Base-by-base conservation (phyloP, 2,888 invertebrate genomes). In the Melinaea menophilus region DNA sequence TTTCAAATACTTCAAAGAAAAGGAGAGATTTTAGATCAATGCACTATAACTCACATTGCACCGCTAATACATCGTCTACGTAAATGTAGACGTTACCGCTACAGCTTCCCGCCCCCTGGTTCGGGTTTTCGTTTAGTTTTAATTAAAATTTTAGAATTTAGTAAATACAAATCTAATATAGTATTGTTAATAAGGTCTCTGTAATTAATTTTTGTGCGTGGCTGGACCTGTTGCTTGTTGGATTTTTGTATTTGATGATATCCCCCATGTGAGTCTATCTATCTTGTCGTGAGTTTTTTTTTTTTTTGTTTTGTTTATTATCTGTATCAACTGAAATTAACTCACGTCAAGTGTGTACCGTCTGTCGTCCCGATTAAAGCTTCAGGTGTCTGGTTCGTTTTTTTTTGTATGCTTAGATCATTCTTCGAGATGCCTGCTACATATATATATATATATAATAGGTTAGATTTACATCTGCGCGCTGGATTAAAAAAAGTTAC, bases 351-450 rank as follows among this genome's bases (percentile, higher is more conserved):
- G 63, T 63, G 48, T 33, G 72, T 73, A 69, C 69, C 59, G 61
- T 61, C 59, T 56, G 48, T 66, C 57, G 70, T 72, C 67, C 69
- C 70, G 71, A 72, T 73, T 73, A 73, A 75, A 72, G 79, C 79
- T 79, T 77, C 69, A 67, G 77, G 77, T 79, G 73, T 72, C 66
- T 72, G 75, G 79, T 77, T 76, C 75, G 73, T 75, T 71, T 22
- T 22, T 22, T 22, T 22, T 22, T 72, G 73, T 70, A 68, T 69
- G 76, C 75, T 75, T 75, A 72, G 71, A 69, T 64, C 66, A 62
- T 65, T 67, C 70, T 71, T 69, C 71, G 66, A 71, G 72, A 66
- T 71, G 73, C 72, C 71, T 74, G 76, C 70, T 68, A 68, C 22
- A 22, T 22, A 22, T 22, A 22, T 22, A 22, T 22, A 22, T 22